Conservation (phyloP, 1,140 invertebrate genomes). For the Dendroctonus valens region DNA sequence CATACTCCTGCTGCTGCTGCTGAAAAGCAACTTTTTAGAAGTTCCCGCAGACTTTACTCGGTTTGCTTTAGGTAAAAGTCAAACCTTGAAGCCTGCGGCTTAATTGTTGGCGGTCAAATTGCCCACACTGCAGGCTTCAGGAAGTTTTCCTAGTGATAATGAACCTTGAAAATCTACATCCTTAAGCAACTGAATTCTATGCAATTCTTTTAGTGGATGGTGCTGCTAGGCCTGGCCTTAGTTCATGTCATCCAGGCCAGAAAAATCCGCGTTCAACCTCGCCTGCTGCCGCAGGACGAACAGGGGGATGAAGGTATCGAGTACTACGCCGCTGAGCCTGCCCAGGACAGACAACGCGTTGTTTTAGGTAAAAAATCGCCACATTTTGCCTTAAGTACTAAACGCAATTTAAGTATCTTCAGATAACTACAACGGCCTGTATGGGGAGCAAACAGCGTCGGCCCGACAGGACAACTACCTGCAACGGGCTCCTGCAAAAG, state of each 20-base stretch:
- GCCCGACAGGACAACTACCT: conserved; percentile 44
- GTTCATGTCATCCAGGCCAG: conserved; percentile 38
- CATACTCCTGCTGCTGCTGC: conserved; percentile 10
- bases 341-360: conserved; percentile 35
- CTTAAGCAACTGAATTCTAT: neutral
- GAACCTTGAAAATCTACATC: neutral
- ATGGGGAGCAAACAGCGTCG: conserved; percentile 47
- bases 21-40: neutral
- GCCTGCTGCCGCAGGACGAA: conserved; percentile 41
- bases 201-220: conserved; percentile 42
- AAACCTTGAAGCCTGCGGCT: too few relatives aligned
- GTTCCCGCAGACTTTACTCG: neutral
- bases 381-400: neutral
- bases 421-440: conserved; percentile 51
- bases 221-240: conserved; percentile 36
- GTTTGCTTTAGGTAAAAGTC: neutral
- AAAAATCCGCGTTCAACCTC: conserved; percentile 45
- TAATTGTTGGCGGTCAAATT: too few relatives aligned
- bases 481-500: conserved; percentile 26
- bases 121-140: too few relatives aligned
- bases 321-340: conserved; percentile 49
- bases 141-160: neutral
- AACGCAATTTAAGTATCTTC: conserved; percentile 38
- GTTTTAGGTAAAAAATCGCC: conserved; percentile 35
- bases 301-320: conserved; percentile 46